Evolutionary conservation across 2,888 invertebrate species (phyloP).

Genomic region (Strigamia maritima): DNA sequence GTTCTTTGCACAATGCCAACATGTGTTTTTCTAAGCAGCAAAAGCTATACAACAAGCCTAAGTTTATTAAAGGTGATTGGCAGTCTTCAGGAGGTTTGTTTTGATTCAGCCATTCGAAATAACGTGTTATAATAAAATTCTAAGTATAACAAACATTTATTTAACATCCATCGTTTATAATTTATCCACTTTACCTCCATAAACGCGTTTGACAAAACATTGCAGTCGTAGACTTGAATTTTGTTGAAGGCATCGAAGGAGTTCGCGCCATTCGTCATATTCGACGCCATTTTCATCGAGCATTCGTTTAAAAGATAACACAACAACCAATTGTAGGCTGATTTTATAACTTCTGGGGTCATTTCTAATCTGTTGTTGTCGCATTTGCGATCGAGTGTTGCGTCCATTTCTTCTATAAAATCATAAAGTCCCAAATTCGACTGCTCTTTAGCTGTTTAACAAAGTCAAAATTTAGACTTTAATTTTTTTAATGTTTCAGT

Average conservation of each 20-base stretch:
- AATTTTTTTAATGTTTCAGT: too few relatives aligned
- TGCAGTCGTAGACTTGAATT: neutral
- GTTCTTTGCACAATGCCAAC: slow-evolving; percentile 67
- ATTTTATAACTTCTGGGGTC: neutral
- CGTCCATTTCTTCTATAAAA: neutral
- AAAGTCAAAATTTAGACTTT: too few relatives aligned
- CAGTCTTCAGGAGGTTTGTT: neutral
- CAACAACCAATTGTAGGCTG: neutral
- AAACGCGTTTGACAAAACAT: neutral
- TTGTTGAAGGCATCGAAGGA: neutral
- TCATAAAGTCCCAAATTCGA: slow-evolving; percentile 46
- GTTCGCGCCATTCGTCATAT: neutral
- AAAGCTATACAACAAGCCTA: slow-evolving; percentile 50
- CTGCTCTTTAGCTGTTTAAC: too few relatives aligned
- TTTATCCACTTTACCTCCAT: neutral
- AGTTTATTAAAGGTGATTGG: neutral
- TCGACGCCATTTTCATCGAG: neutral
- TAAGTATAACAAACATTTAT: neutral
- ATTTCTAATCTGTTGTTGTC: neutral
- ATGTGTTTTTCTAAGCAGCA: slow-evolving; percentile 65
- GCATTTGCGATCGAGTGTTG: neutral
- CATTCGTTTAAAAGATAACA: neutral
- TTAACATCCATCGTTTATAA: too few relatives aligned
- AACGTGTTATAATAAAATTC: neutral
- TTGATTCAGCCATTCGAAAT: neutral